Percentiles rank a stretch among this genome's conserved stretches.
phyloP scores from a whole-genome alignment of 1,140 invertebrate genomes.

The Lepidostoma basale region DNA sequence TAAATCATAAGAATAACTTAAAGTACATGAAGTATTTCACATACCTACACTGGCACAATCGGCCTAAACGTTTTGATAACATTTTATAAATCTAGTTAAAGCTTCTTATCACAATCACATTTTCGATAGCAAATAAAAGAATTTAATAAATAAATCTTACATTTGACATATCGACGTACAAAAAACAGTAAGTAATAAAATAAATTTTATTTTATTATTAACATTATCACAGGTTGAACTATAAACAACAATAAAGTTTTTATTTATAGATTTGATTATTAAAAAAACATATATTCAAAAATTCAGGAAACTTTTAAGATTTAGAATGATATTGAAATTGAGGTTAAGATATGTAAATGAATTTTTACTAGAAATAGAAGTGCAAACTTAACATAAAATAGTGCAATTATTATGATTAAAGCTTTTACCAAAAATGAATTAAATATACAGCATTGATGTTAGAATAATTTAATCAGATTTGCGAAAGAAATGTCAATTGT shows the following conservation, averaged over 20 bases:
- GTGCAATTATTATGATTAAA: slow-evolving; percentile 16
- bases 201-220: neutral
- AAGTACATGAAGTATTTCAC: neutral
- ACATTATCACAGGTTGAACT: neutral
- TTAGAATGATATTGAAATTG: too few relatives aligned
- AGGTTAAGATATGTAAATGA: too few relatives aligned
- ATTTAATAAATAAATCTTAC: too few relatives aligned
- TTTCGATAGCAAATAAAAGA: too few relatives aligned
- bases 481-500: neutral
- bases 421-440: slow-evolving; percentile 15
- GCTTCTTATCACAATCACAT: too few relatives aligned
- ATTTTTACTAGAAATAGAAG: too few relatives aligned
- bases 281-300: too few relatives aligned
- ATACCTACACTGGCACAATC: slow-evolving; percentile 5
- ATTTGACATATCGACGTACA: too few relatives aligned
- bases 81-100: too few relatives aligned
- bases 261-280: too few relatives aligned
- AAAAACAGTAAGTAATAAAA: neutral
- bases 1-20: neutral
- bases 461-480: neutral
- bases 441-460: neutral
- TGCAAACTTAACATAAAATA: slow-evolving; percentile 14
- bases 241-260: neutral
- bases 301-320: too few relatives aligned
- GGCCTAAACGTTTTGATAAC: too few relatives aligned